Conservation (phyloP, 2,797 vertebrate genomes). For the Enteromius viviparus region DNA sequence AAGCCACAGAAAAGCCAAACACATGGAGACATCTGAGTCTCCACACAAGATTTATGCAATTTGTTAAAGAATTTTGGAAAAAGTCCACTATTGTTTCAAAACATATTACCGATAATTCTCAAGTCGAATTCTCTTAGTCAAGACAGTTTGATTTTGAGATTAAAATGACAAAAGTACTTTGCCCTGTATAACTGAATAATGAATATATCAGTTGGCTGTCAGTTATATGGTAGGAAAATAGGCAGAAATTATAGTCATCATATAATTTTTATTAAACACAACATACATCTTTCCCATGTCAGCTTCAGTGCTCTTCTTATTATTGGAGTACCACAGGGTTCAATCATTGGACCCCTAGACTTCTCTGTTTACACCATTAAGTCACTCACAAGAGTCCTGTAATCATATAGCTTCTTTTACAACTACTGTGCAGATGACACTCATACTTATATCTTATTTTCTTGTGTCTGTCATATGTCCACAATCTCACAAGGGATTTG, state of each 20-base stretch:
- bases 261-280: background rate
- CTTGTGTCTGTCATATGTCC: background rate
- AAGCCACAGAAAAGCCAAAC: slow-evolving; percentile 35
- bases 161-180: background rate
- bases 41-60: slow-evolving; percentile 12
- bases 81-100: slow-evolving; percentile 2
- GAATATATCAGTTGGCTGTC: background rate
- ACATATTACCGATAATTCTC: background rate
- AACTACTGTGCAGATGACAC: background rate
- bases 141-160: background rate
- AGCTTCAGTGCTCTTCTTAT: background rate
- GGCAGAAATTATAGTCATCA: background rate
- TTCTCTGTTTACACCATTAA: slow-evolving; percentile 4
- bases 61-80: slow-evolving; percentile 45
- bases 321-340: background rate
- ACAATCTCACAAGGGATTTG: background rate
- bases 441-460: background rate
- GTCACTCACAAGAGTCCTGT: background rate
- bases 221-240: background rate
- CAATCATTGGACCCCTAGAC: slow-evolving; percentile 61
- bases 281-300: background rate
- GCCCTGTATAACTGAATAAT: background rate
- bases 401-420: background rate
- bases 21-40: slow-evolving; percentile 64
- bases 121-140: background rate